Conservation (phyloP, 2,888 invertebrate genomes). For the Oasisia sp. region DNA sequence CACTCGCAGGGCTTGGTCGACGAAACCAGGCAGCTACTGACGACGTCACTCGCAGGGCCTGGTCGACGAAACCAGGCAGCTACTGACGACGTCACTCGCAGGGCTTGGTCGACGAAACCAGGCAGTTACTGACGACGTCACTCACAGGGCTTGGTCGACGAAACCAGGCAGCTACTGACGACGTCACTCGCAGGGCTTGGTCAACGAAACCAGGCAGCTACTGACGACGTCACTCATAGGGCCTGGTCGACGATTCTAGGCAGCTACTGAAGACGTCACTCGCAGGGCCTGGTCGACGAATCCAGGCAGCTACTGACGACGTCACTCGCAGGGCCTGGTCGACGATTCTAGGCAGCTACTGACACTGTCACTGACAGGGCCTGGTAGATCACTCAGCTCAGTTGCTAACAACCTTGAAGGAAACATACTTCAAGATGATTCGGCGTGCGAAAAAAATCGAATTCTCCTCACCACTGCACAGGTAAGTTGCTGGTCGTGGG, state of each 20-base stretch:
- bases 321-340: neutral
- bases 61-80: no score
- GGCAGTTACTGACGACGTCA: neutral
- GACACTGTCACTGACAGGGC: no score
- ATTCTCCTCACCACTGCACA: neutral
- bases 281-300: neutral
- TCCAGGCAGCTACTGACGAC: neutral
- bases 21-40: neutral
- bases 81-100: no score
- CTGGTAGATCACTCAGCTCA: neutral
- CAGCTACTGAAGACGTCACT: neutral
- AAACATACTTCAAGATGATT: neutral
- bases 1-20: neutral
- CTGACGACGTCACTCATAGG: neutral
- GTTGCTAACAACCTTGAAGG: neutral
- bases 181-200: neutral
- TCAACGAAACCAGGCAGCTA: no score
- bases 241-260: neutral
- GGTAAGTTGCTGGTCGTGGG: neutral
- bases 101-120: no score
- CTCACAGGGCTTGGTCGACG: neutral
- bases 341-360: neutral
- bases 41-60: neutral
- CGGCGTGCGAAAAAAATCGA: neutral
- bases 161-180: neutral